These are phyloP conservation scores for Napeogenes sylphis DNA, from an alignment of 2,888 invertebrate genomes.

Conservation along the genomic window DNA sequence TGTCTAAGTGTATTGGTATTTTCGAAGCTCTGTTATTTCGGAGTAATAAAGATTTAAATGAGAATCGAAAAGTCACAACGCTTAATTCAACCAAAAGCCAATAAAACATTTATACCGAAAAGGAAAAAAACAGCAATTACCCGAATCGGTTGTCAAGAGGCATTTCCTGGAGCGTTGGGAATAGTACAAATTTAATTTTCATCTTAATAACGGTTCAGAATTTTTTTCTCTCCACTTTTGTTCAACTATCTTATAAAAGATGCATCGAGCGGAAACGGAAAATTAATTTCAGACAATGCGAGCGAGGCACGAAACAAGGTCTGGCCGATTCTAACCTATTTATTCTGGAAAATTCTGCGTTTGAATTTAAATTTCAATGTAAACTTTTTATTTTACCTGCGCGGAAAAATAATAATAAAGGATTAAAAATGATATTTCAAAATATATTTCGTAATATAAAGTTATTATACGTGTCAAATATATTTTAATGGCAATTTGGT, in stretches of 20 bases:
- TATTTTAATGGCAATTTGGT: too few species aligned
- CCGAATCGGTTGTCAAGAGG: constrained; percentile 37
- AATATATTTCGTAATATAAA: neutral
- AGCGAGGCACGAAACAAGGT: constrained; percentile 44
- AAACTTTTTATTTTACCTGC: constrained; percentile 3
- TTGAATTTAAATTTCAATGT: constrained; percentile 14
- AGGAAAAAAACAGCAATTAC: constrained; percentile 33
- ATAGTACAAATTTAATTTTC: constrained; percentile 47
- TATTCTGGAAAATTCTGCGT: constrained; percentile 26
- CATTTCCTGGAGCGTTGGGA: constrained; percentile 34
- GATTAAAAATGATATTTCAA: constrained; percentile 6
- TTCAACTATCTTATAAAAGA: constrained; percentile 69
- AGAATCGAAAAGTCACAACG: too few species aligned
- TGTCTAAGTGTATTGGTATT: constrained; percentile 11
- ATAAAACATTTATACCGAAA: constrained; percentile 18
- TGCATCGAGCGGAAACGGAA: constrained; percentile 68
- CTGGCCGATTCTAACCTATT: constrained; percentile 29
- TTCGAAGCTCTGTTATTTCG: neutral
- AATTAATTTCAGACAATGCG: constrained; percentile 71
- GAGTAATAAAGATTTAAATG: too few species aligned
- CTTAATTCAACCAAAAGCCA: constrained; percentile 14
- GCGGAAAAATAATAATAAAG: neutral
- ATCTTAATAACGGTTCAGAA: constrained; percentile 42
- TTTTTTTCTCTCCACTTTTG: constrained; percentile 53
- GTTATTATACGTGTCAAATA: too few species aligned